phyloP scores from a whole-genome alignment of 2,113 vertebrate species.

The Speoplatyrhinus poulsoni region DNA sequence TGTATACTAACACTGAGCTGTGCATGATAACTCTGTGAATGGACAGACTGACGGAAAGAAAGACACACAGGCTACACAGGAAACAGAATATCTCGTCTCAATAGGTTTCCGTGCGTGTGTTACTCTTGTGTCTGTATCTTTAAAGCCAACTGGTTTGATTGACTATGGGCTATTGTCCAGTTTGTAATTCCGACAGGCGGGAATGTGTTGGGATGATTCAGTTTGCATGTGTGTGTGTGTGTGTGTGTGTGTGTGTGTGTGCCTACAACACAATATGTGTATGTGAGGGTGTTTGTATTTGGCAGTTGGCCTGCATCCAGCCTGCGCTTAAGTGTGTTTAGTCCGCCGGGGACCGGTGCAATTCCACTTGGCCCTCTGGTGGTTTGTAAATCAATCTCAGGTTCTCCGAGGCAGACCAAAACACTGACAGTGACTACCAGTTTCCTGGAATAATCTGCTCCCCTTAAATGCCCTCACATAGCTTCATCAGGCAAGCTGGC shows the following conservation, averaged over 20 bases:
- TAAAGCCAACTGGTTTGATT: slow-evolving; percentile 70
- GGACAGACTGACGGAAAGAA: slow-evolving; percentile 28
- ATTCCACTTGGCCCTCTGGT: slow-evolving; percentile 52
- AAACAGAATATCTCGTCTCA: slow-evolving; percentile 51
- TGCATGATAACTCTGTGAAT: slow-evolving; percentile 53
- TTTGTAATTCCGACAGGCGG: slow-evolving; percentile 63
- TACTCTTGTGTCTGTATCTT: slow-evolving; percentile 55
- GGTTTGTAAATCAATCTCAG: slow-evolving; percentile 65
- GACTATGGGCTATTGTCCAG: slow-evolving; percentile 65
- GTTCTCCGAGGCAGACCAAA: slow-evolving; percentile 43
- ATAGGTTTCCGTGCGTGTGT: slow-evolving; percentile 37
- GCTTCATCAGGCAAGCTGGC: slow-evolving; percentile 59
- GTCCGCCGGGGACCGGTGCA: slow-evolving; percentile 35
- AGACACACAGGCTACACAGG: slow-evolving; percentile 44
- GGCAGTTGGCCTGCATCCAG: slow-evolving; percentile 33
- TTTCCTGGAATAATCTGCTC: slow-evolving; percentile 64
- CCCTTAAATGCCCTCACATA: slow-evolving; percentile 61
- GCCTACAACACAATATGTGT: neutral
- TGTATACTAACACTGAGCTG: slow-evolving; percentile 46
- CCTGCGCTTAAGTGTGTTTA: slow-evolving; percentile 27
- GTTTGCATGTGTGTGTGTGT: slow-evolving; percentile 15
- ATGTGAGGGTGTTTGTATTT: slow-evolving; percentile 11
- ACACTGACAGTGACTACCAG: slow-evolving; percentile 58
- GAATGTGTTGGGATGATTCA: slow-evolving; percentile 55
- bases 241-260: slow-evolving; percentile 32